phyloP scores from a whole-genome alignment of 2,797 vertebrate species.

The Rachycentron canadum region DNA sequence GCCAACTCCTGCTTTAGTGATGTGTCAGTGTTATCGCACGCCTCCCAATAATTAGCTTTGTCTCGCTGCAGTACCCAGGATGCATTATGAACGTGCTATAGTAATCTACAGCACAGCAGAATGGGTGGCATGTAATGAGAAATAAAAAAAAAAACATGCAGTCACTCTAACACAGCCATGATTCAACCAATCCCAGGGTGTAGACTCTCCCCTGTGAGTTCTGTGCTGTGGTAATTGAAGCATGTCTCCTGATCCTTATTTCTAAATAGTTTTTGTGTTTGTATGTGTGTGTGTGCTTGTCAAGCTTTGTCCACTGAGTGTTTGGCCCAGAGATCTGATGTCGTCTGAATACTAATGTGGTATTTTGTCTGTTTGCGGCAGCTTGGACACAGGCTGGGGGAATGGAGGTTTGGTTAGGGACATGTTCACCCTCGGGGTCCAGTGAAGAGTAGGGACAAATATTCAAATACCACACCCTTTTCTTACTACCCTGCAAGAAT shows the following conservation, averaged over 20 bases:
- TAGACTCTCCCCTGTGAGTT: constrained; percentile 23
- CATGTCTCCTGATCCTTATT: constrained; percentile 40
- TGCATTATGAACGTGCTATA: constrained; percentile 56
- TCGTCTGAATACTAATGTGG: constrained; percentile 63
- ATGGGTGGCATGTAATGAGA: constrained; percentile 60
- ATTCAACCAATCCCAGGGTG: constrained; percentile 38
- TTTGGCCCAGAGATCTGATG: constrained; percentile 54
- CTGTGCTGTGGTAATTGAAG: constrained; percentile 40
- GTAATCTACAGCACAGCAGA: constrained; percentile 62
- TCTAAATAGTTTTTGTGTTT: constrained; percentile 32
- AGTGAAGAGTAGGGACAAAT: constrained; percentile 8
- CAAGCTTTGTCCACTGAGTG: constrained; percentile 59
- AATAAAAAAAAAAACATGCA: constrained; percentile 31
- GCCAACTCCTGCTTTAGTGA: constrained; percentile 60
- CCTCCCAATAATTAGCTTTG: constrained; percentile 77
- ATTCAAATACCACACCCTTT: constrained; percentile 17
- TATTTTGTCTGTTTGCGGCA: constrained; percentile 34
- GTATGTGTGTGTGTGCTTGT: constrained; percentile 30
- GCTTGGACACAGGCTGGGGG: constrained; percentile 7
- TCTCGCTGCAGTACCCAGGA: constrained; percentile 54
- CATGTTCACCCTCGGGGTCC: constrained; percentile 12
- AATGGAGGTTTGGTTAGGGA: constrained; percentile 22
- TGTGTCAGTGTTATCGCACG: constrained; percentile 75
- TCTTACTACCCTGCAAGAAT: constrained; percentile 19
- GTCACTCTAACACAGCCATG: constrained; percentile 17